Conservation (phyloP, 1,140 invertebrate species). For the Gryllus bimaculatus region DNA sequence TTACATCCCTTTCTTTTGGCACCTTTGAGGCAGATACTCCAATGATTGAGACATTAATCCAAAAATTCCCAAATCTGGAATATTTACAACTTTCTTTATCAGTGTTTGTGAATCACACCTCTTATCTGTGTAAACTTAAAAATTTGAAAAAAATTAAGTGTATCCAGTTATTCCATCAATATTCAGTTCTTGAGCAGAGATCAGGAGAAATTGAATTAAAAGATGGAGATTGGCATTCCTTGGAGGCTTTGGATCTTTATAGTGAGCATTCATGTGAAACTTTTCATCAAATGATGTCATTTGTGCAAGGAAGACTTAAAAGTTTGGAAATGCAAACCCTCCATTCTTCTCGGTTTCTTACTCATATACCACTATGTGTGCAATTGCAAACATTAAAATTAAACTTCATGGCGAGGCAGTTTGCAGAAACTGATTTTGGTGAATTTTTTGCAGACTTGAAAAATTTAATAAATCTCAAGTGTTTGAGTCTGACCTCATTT, state of each 20-base stretch:
- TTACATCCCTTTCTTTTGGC: background rate
- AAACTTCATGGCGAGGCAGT: background rate
- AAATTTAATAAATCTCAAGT: background rate
- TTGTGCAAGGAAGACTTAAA: background rate
- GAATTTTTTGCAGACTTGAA: background rate
- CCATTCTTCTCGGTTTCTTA: background rate
- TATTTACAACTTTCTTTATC: background rate
- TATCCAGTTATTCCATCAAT: background rate
- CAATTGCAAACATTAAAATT: background rate
- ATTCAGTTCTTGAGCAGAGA: background rate
- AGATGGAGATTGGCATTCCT: background rate
- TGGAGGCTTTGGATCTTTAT: background rate
- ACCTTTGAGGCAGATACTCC: background rate
- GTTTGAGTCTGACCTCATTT: background rate
- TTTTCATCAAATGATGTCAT: background rate
- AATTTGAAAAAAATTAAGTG: background rate
- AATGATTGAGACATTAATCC: background rate
- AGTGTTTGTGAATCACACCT: background rate
- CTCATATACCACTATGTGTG: background rate
- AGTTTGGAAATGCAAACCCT: background rate
- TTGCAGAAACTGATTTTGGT: background rate
- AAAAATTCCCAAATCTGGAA: background rate
- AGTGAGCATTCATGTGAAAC: background rate
- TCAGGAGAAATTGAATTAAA: background rate
- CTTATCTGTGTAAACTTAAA: background rate